phyloP scores from a whole-genome alignment of 1,140 invertebrate species.

The Zophobas morio region DNA sequence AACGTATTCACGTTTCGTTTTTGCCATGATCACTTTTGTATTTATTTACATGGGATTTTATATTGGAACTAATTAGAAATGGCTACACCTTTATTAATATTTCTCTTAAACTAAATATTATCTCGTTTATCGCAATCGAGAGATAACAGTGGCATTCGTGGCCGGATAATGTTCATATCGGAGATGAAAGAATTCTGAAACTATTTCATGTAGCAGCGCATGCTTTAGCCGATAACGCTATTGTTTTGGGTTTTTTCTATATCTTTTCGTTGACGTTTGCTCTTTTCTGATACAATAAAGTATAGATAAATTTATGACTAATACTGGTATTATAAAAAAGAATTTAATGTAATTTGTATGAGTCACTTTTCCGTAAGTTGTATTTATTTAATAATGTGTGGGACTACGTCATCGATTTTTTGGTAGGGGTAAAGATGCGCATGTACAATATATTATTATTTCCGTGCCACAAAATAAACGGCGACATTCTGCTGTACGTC shows the following conservation, averaged over 20 bases:
- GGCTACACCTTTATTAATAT: conserved; percentile 17
- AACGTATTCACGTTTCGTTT: conserved; percentile 52
- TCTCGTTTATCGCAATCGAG: neutral
- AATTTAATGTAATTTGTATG: no score
- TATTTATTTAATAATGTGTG: conserved; percentile 14
- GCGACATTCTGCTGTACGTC: neutral
- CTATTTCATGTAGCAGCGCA: neutral
- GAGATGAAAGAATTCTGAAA: neutral
- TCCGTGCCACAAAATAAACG: neutral
- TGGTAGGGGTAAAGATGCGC: no score
- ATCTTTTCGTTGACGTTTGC: no score
- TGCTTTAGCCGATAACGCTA: no score
- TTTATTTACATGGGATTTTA: neutral
- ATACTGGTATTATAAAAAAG: no score
- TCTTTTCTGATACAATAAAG: no score
- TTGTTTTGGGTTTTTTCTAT: no score
- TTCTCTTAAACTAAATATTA: conserved; percentile 14
- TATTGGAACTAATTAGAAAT: conserved; percentile 1
- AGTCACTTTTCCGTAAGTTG: neutral
- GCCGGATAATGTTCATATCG: neutral
- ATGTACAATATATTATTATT: neutral
- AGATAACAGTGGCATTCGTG: conserved; percentile 10
- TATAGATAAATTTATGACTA: no score
- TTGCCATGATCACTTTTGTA: conserved; percentile 51
- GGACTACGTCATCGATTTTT: neutral